Base-by-base conservation (phyloP, 2,888 invertebrate genomes). In the Acheta domesticus region DNA sequence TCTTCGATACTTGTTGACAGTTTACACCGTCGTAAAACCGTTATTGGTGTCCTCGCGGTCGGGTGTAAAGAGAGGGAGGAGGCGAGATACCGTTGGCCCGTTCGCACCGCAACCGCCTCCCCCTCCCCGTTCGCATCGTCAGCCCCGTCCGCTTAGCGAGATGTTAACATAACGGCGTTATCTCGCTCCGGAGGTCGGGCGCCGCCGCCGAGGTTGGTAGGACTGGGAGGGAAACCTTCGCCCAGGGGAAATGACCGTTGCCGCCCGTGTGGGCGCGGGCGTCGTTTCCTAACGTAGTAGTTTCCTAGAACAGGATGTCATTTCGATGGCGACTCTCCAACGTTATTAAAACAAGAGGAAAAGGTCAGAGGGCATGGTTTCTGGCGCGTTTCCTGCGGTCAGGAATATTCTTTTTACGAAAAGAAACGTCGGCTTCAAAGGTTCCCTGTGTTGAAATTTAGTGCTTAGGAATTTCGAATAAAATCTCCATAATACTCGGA, bases 11-110 rank as follows among this genome's bases (percentile, higher is more conserved):
- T 62, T 62, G 62, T 62, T 62, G 62, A 62, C 62, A 12, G 14
- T 62, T 62, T 62, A 62, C 62, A 62, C 62, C 62, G n/a, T n/a
- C 62, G n/a, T 62, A 62, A 62, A 62, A 12, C 62, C n/a, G 62
- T 12, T 62, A 62, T 62, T 62, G 62, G 62, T 12, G 62, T 62
- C 14, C 62, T 62, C 62, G 62, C 16, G 62, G n/a, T 62, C 16
- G n/a, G n/a, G n/a, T 8, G 62, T 62, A 62, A 62, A 62, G 62
- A n/a, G 62, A 0, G 62, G n/a, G 62, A 0, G 62, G 23, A n/a
- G 23, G 36, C 36, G 36, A 36, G 36, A 36, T 36, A 36, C 36
- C 36, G 36, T 36, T 36, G 0, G 36, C 36, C 5, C 36, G 8
- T 62, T 14, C n/a, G 62, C 62, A 62, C 5, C 62, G 16, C n/a